phyloP scores from a whole-genome alignment of 2,888 invertebrate species.

The Calameuta filiformis region DNA sequence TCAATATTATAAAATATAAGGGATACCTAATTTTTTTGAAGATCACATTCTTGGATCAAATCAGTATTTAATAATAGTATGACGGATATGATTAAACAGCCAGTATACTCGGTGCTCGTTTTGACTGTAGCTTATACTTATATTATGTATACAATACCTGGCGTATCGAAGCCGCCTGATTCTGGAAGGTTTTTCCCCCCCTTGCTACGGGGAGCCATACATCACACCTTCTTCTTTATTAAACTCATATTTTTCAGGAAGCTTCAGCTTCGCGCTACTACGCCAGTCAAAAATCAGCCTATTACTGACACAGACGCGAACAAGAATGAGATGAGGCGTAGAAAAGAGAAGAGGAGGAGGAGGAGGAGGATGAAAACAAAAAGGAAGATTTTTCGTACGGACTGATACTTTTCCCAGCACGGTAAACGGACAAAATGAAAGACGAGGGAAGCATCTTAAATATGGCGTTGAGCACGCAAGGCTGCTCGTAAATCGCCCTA shows the following conservation, averaged over 20 bases:
- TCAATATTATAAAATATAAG: background rate
- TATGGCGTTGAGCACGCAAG: background rate
- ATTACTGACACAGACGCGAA: background rate
- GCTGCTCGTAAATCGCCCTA: background rate
- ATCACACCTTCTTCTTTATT: slow-evolving; percentile 63
- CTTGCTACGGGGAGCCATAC: slow-evolving; percentile 49
- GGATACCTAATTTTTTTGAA: background rate
- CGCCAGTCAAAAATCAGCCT: slow-evolving; percentile 44
- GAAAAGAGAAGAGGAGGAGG: background rate
- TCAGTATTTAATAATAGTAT: background rate
- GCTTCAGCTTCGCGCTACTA: slow-evolving; percentile 34
- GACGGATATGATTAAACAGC: background rate
- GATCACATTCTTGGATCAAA: background rate
- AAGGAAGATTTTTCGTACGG: slow-evolving; percentile 34
- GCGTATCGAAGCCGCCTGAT: slow-evolving; percentile 59
- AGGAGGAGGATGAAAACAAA: background rate
- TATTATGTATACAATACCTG: slow-evolving; percentile 52
- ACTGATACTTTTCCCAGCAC: slow-evolving; percentile 22
- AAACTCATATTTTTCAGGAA: slow-evolving; percentile 63
- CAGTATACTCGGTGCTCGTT: background rate
- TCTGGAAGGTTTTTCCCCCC: slow-evolving; percentile 49
- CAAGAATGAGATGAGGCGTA: background rate
- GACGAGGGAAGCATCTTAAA: slow-evolving; percentile 4
- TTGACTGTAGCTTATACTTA: slow-evolving; percentile 28
- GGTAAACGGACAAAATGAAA: slow-evolving; percentile 7